Conservation (phyloP, 2,113 vertebrate species). For the Myrmophylax atrothorax region DNA sequence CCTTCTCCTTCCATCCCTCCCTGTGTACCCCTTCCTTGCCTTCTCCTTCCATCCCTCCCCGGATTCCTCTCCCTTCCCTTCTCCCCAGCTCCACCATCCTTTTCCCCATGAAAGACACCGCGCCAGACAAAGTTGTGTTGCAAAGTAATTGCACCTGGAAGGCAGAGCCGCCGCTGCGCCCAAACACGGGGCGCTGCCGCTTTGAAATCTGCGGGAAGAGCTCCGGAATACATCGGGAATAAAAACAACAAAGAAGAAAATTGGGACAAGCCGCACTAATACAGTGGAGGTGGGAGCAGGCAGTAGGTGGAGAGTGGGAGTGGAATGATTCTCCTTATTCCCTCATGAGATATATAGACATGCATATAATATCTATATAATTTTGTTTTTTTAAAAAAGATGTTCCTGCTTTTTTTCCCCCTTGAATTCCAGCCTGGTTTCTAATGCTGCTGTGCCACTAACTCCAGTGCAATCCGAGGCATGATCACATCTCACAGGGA, state of each 20-base stretch:
- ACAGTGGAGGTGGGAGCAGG: constrained; percentile 5
- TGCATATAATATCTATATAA: not conserved
- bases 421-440: not conserved
- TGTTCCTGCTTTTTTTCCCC: not conserved
- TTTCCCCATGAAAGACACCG: not conserved
- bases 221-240: not conserved
- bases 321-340: not conserved
- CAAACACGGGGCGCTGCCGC: not conserved
- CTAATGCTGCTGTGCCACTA: not conserved
- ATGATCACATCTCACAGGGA: fast-evolving
- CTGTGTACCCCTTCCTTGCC: not conserved
- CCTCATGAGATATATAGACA: not conserved
- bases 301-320: not conserved
- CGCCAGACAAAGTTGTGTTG: constrained; percentile 55
- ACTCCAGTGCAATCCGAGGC: not conserved
- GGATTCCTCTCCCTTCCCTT: not conserved
- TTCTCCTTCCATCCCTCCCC: not conserved
- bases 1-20: not conserved
- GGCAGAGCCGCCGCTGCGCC: constrained; percentile 24
- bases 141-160: constrained; percentile 65
- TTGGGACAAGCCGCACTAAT: not conserved
- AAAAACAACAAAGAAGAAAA: constrained; percentile 62
- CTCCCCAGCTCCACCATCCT: fast-evolving
- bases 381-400: not conserved
- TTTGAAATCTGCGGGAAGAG: constrained; percentile 43